Evolutionary conservation across 2,888 invertebrate genomes (phyloP).

Genomic region (Anodontia alba): DNA sequence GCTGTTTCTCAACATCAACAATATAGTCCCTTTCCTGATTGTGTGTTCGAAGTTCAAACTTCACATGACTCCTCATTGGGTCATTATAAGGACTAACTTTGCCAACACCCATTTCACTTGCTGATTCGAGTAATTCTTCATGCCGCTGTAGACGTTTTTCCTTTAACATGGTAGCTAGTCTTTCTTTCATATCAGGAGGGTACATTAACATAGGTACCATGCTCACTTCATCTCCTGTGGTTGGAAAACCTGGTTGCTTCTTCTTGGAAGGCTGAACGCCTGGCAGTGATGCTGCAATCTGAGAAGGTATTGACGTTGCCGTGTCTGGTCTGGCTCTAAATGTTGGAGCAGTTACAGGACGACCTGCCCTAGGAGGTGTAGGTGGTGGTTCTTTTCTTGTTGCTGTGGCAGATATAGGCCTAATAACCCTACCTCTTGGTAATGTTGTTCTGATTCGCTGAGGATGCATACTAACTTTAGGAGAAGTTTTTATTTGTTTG

Average conservation of each 20-base stretch:
- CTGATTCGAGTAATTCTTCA: conserved; percentile 59
- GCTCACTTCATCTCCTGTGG: conserved; percentile 70
- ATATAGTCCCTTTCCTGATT: conserved; percentile 78
- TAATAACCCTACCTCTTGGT: conserved; percentile 75
- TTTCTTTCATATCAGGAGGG: conserved; percentile 76
- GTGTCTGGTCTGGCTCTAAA: conserved; percentile 60
- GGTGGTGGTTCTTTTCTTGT: conserved; percentile 57
- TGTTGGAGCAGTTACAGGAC: conserved; percentile 71
- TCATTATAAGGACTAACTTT: conserved; percentile 80
- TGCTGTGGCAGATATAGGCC: conserved; percentile 78
- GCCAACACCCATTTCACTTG: conserved; percentile 69
- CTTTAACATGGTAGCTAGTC: conserved; percentile 65
- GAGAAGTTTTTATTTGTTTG: conserved; percentile 63
- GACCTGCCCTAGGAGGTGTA: conserved; percentile 39
- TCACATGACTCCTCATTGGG: conserved; percentile 79
- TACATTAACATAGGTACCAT: conserved; percentile 83
- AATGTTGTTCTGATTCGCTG: conserved; percentile 75
- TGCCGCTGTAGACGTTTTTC: conserved; percentile 61
- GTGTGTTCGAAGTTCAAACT: conserved; percentile 81
- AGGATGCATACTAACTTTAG: conserved; percentile 73
- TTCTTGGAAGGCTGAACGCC: conserved; percentile 60
- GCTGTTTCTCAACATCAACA: conserved; percentile 68
- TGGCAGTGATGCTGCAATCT: conserved; percentile 70
- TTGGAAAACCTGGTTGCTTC: conserved; percentile 58
- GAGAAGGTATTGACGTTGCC: conserved; percentile 63